A percentile compares a stretch with the other conserved stretches of the same genome.
phyloP scores from a whole-genome alignment of 1,140 invertebrate genomes.

The Olivierus martensii region DNA sequence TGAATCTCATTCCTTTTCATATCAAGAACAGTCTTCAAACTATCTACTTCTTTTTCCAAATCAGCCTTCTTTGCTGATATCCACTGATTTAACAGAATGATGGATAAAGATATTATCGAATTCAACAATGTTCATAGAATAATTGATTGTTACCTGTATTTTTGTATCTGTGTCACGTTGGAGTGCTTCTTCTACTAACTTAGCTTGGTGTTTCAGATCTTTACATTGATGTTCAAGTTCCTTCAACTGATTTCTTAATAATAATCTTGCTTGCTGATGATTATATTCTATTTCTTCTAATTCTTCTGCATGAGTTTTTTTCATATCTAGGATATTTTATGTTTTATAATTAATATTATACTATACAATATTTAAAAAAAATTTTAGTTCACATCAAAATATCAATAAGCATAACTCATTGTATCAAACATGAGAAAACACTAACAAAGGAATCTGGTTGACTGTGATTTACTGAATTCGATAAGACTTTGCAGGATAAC shows the following conservation, averaged over 20 bases:
- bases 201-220: conserved; percentile 12
- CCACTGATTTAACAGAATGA: conserved; percentile 10
- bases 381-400: too few relatives aligned
- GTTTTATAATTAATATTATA: too few relatives aligned
- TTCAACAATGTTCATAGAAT: too few relatives aligned
- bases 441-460: too few relatives aligned
- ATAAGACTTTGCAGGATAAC: too few relatives aligned
- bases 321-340: background rate
- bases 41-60: conserved; percentile 20
- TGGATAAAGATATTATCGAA: too few relatives aligned
- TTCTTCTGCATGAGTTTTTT: conserved; percentile 4
- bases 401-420: too few relatives aligned
- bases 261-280: background rate
- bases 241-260: conserved; percentile 11
- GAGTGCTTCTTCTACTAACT: conserved; percentile 16
- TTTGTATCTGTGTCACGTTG: conserved; percentile 13
- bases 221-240: conserved; percentile 13
- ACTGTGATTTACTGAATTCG: too few relatives aligned
- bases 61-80: conserved; percentile 11
- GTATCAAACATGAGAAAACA: too few relatives aligned
- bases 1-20: conserved; percentile 19
- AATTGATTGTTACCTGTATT: conserved; percentile 10
- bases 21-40: conserved; percentile 20
- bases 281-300: conserved; percentile 9
- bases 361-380: too few relatives aligned